phyloP scores from a whole-genome alignment of 1,140 invertebrate genomes.

The Propsilocerus akamusi region DNA sequence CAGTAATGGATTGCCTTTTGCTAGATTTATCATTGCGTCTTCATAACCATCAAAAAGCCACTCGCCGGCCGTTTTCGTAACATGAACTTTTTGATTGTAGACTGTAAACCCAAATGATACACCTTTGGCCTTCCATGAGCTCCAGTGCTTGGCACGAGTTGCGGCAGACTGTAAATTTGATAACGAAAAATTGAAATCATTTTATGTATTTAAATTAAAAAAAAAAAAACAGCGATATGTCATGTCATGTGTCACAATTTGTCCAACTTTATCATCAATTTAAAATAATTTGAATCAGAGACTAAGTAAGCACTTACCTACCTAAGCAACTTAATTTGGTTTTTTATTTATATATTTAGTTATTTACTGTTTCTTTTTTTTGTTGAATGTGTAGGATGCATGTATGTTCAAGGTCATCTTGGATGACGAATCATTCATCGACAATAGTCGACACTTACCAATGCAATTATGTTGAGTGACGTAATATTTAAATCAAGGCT shows the following conservation, averaged over 20 bases:
- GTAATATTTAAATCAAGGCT: slow-evolving; percentile 51
- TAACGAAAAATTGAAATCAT: not conserved
- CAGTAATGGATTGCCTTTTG: slow-evolving; percentile 29
- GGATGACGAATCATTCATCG: too few species aligned
- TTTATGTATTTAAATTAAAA: too few species aligned
- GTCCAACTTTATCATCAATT: too few species aligned
- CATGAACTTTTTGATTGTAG: slow-evolving; percentile 30
- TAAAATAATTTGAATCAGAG: not conserved
- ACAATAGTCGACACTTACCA: too few species aligned
- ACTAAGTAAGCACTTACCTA: not conserved
- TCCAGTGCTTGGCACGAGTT: slow-evolving; percentile 35
- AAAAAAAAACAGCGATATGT: too few species aligned
- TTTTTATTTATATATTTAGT: not conserved
- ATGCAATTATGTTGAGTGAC: slow-evolving; percentile 62
- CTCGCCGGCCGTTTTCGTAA: slow-evolving; percentile 45
- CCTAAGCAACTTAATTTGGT: not conserved
- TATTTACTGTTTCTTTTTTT: too few species aligned
- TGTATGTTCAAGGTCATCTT: too few species aligned
- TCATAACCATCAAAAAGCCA: slow-evolving; percentile 62
- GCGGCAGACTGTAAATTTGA: slow-evolving; percentile 43
- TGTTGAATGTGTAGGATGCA: too few species aligned
- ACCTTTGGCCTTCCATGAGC: slow-evolving; percentile 29
- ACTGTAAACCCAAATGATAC: slow-evolving; percentile 32
- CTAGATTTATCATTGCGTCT: slow-evolving; percentile 45
- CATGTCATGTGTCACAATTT: too few species aligned